A percentile compares a stretch with the other conserved stretches of the same genome.
Evolutionary conservation across 2,797 vertebrate genomes (phyloP).

Genomic region (Sebastes dallii): DNA sequence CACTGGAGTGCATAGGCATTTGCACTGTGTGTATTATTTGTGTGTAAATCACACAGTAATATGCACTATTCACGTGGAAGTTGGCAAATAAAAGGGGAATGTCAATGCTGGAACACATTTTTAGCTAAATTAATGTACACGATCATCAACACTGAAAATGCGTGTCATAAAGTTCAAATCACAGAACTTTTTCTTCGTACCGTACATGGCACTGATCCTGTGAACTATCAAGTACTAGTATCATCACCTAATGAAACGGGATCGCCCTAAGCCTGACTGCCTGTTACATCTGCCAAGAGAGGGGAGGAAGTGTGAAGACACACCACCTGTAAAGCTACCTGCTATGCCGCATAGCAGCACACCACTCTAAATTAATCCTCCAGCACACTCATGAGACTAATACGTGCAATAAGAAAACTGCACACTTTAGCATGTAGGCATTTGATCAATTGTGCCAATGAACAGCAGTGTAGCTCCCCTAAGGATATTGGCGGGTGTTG

Average conservation of each 20-base stretch:
- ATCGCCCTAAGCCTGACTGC: neutral
- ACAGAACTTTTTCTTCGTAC: neutral
- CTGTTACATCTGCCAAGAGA: constrained; percentile 1
- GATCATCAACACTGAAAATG: neutral
- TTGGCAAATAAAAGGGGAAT: neutral
- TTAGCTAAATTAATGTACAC: neutral
- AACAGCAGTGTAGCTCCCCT: constrained; percentile 65
- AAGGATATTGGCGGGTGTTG: constrained; percentile 75
- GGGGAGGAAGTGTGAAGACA: constrained; percentile 2
- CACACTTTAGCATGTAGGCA: constrained; percentile 73
- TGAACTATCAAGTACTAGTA: neutral
- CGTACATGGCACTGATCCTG: neutral
- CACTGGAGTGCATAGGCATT: constrained; percentile 1
- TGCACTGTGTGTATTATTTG: neutral
- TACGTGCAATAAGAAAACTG: constrained; percentile 60
- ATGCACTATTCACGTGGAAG: neutral
- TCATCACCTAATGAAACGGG: neutral
- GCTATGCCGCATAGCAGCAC: neutral
- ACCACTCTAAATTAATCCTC: constrained; percentile 16
- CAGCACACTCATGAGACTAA: constrained; percentile 47
- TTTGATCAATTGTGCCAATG: constrained; percentile 78
- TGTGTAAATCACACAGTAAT: neutral
- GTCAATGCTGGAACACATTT: neutral
- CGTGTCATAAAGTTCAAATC: neutral
- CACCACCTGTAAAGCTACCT: constrained; percentile 14